phyloP scores from a whole-genome alignment of 1,140 invertebrate species.

The Solenopsis invicta region DNA sequence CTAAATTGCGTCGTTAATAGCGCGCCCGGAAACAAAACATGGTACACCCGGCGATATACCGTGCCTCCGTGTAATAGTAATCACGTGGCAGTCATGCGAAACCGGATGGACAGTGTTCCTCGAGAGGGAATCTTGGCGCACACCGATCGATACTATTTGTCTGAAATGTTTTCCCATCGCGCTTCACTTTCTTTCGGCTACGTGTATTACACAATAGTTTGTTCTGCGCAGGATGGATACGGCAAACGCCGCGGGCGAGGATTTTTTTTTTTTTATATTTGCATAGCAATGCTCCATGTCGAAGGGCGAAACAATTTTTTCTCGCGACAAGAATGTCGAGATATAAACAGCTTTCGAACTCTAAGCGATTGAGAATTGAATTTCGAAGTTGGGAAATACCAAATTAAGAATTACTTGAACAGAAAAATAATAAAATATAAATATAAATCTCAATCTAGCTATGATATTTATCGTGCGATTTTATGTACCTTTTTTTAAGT shows the following conservation, averaged over 20 bases:
- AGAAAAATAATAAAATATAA: background rate
- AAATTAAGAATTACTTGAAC: background rate
- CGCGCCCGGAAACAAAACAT: background rate
- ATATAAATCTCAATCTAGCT: no score
- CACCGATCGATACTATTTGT: constrained; percentile 14
- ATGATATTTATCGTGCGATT: no score
- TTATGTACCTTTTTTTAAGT: no score
- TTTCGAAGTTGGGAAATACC: background rate
- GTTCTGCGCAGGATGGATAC: constrained; percentile 4
- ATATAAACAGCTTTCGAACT: background rate
- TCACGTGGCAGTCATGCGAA: constrained; percentile 7
- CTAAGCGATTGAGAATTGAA: background rate
- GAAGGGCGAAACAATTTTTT: background rate
- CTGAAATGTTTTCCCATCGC: constrained; percentile 8
- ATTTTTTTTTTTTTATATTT: constrained; percentile 9
- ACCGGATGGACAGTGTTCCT: background rate
- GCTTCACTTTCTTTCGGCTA: background rate
- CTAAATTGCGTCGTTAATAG: constrained; percentile 56
- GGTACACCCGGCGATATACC: background rate
- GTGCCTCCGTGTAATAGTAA: background rate
- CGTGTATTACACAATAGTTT: background rate
- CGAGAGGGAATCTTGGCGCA: background rate
- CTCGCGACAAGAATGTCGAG: background rate
- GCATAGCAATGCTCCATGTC: background rate
- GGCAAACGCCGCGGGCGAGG: background rate